Conservation (phyloP, 35 echinoderm and acorn worm species). For the Strongylocentrotus purpuratus region DNA sequence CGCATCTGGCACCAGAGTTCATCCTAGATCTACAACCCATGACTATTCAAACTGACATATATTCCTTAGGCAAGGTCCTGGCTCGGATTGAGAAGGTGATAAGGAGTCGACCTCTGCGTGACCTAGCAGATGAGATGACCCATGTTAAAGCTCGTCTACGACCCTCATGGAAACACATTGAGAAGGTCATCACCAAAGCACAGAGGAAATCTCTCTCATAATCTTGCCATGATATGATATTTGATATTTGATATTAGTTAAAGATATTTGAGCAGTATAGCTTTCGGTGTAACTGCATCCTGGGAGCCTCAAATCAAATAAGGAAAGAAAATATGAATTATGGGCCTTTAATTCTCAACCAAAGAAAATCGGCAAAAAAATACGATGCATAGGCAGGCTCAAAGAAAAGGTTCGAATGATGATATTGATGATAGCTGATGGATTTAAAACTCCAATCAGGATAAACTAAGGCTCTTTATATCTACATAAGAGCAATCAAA, state of each 20-base stretch:
- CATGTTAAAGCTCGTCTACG: not conserved
- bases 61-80: slow-evolving; percentile 2
- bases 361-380: not conserved
- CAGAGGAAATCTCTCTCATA: not conserved
- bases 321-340: not conserved
- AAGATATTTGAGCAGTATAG: not conserved
- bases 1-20: slow-evolving; percentile 24
- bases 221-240: not conserved
- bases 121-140: not conserved
- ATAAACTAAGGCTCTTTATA: no score
- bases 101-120: not conserved
- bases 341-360: no score
- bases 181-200: not conserved
- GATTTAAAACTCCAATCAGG: no score
- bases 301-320: not conserved
- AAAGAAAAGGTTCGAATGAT: not conserved
- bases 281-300: not conserved
- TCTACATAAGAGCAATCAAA: no score
- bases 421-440: not conserved
- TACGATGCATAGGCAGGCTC: not conserved
- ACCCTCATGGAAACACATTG: slow-evolving; percentile 21
- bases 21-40: not conserved
- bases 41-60: slow-evolving; percentile 5
- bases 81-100: not conserved
- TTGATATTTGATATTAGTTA: not conserved